Evolutionary conservation across 2,888 invertebrate species (phyloP), one percentile per base, ranked within the genome.

Genomic region (Sesamia inferens): DNA sequence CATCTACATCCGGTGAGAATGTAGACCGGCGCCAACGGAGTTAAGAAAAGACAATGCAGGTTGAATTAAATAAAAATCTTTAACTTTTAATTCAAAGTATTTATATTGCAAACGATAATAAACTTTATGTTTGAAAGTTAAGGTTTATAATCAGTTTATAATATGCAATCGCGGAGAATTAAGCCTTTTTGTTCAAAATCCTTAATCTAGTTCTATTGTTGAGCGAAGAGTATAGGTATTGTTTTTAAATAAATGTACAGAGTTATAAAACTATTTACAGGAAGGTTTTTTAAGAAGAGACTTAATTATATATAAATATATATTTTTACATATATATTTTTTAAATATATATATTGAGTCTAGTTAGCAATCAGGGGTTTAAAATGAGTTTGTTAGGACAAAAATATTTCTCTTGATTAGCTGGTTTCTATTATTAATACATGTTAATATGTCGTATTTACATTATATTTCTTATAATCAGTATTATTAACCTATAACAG

Each of bases 391-490:
- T 48, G n/a, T 31, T 39, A 11, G 51, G 75, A 75, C 66, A 79
- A 71, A 81, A 81, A 82, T 79, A 85, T 79, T 70, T 66, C 61
- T 83, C 68, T 79, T 68, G 58, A 62, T 68, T 51, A 42, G 48
- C 71, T 62, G 64, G 57, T 54, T 62, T 68, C 11, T 79, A 71
- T 44, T 74, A 74, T 22, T 1, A 78, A 47, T 68, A 77, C 57
- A 77, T 67, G 48, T 62, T 57, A 48, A 64, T 71, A 64, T 47
- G 39, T 57, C 57, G 65, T 90, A 89, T 90, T 75, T 90, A 90
- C 89, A 90, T 73, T 76, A 76, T 69, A 57, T 82, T 78, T 83
- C 83, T 89, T 88, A 88, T 75, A 80, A 31, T 31, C 31, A 31
- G 76, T 79, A 77, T 81, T 81, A 83, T 74, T 79, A 80, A 83